Percentiles rank a stretch among this genome's conserved stretches.
phyloP scores from a whole-genome alignment of 2,888 invertebrate species.

The Drosophila prolongata region DNA sequence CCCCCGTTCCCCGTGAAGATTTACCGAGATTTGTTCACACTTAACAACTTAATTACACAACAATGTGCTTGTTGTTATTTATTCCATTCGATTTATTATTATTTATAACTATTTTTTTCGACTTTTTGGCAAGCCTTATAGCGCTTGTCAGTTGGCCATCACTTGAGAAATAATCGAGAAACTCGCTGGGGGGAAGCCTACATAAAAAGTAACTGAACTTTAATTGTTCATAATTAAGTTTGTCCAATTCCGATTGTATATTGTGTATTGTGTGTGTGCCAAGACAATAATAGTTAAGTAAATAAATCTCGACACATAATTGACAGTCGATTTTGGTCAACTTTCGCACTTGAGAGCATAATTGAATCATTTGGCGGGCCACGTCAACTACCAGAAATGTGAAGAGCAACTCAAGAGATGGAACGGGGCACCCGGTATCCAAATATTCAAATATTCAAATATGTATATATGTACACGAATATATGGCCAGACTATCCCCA shows the following conservation, averaged over 20 bases:
- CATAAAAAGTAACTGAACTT: conserved; percentile 65
- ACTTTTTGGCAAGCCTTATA: conserved; percentile 59
- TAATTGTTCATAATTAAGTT: conserved; percentile 78
- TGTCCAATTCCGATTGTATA: conserved; percentile 51
- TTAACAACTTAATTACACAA: conserved; percentile 80
- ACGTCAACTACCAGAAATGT: conserved; percentile 59
- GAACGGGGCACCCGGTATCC: conserved; percentile 57
- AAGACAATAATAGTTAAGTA: conserved; percentile 63
- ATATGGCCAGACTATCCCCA: conserved; percentile 2
- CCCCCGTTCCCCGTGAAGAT: conserved; percentile 12
- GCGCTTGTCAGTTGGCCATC: conserved; percentile 46
- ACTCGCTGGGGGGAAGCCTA: conserved; percentile 30
- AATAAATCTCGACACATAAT: conserved; percentile 73
- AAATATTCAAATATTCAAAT: neutral
- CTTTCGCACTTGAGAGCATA: conserved; percentile 71
- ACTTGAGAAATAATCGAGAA: conserved; percentile 47
- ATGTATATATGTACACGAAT: neutral
- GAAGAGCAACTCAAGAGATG: conserved; percentile 17
- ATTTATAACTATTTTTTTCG: conserved; percentile 20
- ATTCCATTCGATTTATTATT: conserved; percentile 26
- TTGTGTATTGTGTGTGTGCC: conserved; percentile 25
- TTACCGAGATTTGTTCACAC: conserved; percentile 59
- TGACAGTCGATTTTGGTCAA: conserved; percentile 71
- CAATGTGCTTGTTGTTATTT: conserved; percentile 44
- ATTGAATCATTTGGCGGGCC: conserved; percentile 70